Evolutionary conservation across 2,888 invertebrate genomes (phyloP).

Genomic region (Autographa pulchrina): DNA sequence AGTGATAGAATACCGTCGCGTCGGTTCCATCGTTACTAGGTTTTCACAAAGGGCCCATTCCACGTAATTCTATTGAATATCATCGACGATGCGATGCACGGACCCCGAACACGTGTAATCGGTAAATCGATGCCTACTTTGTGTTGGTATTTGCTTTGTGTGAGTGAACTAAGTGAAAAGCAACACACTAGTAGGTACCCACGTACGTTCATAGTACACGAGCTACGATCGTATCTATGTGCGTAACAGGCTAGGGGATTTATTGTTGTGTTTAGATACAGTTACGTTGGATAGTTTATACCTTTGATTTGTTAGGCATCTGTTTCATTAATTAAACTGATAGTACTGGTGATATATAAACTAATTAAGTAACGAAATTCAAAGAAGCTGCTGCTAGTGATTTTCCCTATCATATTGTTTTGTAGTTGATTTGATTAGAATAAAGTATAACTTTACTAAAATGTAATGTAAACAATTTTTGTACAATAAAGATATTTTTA

Average conservation of each 20-base stretch:
- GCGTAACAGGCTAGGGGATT: constrained; percentile 26
- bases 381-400: background rate
- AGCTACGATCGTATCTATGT: background rate
- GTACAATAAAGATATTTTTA: too few relatives aligned
- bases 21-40: constrained; percentile 31
- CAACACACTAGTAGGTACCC: constrained; percentile 17
- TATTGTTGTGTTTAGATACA: constrained; percentile 35
- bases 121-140: constrained; percentile 63
- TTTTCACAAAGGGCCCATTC: constrained; percentile 58
- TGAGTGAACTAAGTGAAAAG: constrained; percentile 39
- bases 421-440: too few relatives aligned
- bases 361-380: background rate
- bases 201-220: constrained; percentile 1
- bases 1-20: constrained; percentile 39
- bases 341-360: background rate
- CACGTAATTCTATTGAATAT: constrained; percentile 58
- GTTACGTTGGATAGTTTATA: background rate
- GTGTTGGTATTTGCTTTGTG: constrained; percentile 54
- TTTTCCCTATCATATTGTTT: background rate
- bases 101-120: constrained; percentile 58
- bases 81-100: constrained; percentile 53
- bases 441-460: too few relatives aligned
- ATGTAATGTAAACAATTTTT: too few relatives aligned
- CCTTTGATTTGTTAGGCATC: background rate
- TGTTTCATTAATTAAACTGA: background rate